These are phyloP conservation scores for Cliona cf. orientalis DNA, from an alignment of 37 sponge, comb jelly and placozoan genomes.

Conservation along the genomic window DNA sequence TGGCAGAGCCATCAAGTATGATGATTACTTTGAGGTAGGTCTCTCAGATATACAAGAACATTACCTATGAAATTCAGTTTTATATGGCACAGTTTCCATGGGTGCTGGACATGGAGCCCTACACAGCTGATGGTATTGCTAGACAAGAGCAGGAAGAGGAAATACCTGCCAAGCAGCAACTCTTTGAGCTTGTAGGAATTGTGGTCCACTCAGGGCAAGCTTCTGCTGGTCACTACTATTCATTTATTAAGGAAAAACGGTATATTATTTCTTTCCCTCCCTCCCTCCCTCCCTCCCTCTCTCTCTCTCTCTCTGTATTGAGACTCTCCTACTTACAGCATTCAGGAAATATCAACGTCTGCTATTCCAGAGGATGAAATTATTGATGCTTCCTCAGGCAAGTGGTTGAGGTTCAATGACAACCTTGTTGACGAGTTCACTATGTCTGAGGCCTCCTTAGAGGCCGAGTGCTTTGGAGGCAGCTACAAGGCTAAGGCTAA, in stretches of 20 bases:
- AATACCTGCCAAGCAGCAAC: conserved; percentile 7
- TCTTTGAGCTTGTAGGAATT: conserved; percentile 85
- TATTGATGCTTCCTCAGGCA: conserved; percentile 13
- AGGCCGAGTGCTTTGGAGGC: conserved; percentile 96
- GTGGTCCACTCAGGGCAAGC: conserved; percentile 97
- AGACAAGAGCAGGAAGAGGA: conserved; percentile 64
- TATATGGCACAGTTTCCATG: conserved; percentile 78
- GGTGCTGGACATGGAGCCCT: conserved; percentile 91
- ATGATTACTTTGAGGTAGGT: conserved; percentile 89
- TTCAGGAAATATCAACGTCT: background rate
- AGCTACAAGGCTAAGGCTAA: conserved; percentile 72
- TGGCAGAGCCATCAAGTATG: conserved; percentile 90
- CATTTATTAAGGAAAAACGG: conserved; percentile 88
- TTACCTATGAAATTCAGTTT: background rate
- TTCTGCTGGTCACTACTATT: conserved; percentile 97
- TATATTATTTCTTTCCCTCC: conserved; percentile 35
- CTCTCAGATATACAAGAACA: too few relatives aligned
- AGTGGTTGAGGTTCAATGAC: conserved; percentile 95
- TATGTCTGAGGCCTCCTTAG: conserved; percentile 70
- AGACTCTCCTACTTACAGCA: background rate
- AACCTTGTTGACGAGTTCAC: conserved; percentile 82
- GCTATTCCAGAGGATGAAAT: conserved; percentile 26
- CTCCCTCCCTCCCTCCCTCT: too few relatives aligned
- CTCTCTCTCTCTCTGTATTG: too few relatives aligned
- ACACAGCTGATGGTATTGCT: conserved; percentile 82